phyloP scores from a whole-genome alignment of 2,113 vertebrate species.

The Bubalus kerabau region DNA sequence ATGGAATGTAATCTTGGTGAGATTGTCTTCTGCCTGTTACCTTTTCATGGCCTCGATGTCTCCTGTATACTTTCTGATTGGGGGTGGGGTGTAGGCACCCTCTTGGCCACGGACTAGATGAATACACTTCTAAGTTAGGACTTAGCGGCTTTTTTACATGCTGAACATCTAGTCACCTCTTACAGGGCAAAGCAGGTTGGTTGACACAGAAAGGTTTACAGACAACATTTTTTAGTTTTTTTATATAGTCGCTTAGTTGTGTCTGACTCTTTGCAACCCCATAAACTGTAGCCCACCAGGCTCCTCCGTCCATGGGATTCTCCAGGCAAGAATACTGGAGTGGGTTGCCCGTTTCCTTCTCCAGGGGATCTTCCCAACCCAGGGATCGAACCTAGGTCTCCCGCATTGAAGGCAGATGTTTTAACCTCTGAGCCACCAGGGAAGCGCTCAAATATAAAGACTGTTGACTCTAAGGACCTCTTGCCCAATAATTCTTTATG shows the following conservation, averaged over 20 bases:
- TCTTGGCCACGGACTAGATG: slow-evolving; percentile 5
- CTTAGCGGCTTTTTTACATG: not conserved
- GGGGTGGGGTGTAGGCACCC: not conserved
- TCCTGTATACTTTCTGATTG: slow-evolving; percentile 43
- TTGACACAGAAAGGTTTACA: not conserved
- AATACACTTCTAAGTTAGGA: slow-evolving; percentile 38
- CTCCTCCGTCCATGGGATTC: no score
- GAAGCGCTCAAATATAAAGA: not conserved
- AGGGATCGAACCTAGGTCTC: no score
- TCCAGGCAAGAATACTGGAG: no score
- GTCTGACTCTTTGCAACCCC: no score
- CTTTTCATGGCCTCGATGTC: slow-evolving; percentile 67
- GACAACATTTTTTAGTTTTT: not conserved
- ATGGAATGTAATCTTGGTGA: slow-evolving; percentile 78
- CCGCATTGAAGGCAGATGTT: no score
- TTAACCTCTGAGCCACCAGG: no score
- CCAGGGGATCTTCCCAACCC: no score
- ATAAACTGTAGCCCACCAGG: no score
- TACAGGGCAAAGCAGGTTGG: not conserved
- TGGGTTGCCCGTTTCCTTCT: no score
- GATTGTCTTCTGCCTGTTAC: slow-evolving; percentile 78
- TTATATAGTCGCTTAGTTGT: no score
- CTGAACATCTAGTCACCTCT: not conserved
- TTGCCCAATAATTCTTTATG: not conserved
- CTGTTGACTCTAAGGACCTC: not conserved